phyloP scores from a whole-genome alignment of 2,797 vertebrate species.

The Lindbergichthys nudifrons region DNA sequence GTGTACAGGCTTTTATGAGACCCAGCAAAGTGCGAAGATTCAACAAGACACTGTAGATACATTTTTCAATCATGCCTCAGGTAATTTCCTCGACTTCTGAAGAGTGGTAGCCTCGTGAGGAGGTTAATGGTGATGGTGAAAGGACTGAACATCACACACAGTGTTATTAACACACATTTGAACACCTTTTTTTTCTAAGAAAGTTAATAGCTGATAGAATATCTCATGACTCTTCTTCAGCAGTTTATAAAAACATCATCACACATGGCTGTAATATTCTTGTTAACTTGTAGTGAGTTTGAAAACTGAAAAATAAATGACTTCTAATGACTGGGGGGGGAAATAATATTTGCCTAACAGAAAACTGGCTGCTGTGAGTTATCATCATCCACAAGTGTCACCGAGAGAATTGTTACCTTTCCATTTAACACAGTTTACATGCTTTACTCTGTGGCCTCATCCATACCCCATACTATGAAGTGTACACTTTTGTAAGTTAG shows the following conservation, averaged over 20 bases:
- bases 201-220: slow-evolving; percentile 62
- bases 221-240: slow-evolving; percentile 57
- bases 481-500: background rate
- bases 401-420: slow-evolving; percentile 5
- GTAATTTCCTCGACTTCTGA: slow-evolving; percentile 48
- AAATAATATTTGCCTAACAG: slow-evolving; percentile 7
- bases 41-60: slow-evolving; percentile 67
- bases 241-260: slow-evolving; percentile 58
- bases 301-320: slow-evolving; percentile 30
- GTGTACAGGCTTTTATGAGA: slow-evolving; percentile 52
- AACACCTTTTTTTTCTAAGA: slow-evolving; percentile 60
- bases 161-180: slow-evolving; percentile 69
- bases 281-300: slow-evolving; percentile 30
- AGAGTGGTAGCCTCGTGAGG: slow-evolving; percentile 40
- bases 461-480: background rate
- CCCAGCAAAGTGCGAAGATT: slow-evolving; percentile 72
- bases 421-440: slow-evolving; percentile 18
- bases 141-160: slow-evolving; percentile 72
- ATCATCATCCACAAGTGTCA: slow-evolving; percentile 23
- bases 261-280: slow-evolving; percentile 68
- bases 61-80: slow-evolving; percentile 66
- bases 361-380: slow-evolving; percentile 36
- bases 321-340: background rate
- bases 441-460: slow-evolving; percentile 1
- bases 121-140: slow-evolving; percentile 62